A percentile compares a stretch with the other conserved stretches of the same genome.
Conservation (phyloP, 1,140 invertebrate species). For the Panagrolaimus sp. region DNA sequence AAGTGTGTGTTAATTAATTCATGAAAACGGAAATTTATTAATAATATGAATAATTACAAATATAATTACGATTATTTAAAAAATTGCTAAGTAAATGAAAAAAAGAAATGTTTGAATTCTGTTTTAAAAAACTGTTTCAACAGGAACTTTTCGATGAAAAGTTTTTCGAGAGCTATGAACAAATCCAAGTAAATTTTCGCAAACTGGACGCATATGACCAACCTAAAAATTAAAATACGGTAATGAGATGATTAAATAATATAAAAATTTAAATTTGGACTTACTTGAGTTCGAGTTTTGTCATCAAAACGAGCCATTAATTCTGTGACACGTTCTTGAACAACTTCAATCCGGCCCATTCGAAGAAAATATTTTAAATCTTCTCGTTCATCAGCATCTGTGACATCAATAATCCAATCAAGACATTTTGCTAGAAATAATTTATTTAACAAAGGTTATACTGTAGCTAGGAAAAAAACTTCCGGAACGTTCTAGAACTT, state of each 20-base stretch:
- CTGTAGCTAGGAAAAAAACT: too few species aligned
- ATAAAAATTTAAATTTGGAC: background rate
- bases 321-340: background rate
- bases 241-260: background rate
- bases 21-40: too few species aligned
- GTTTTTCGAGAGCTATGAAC: too few species aligned
- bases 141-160: too few species aligned
- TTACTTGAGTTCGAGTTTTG: slow-evolving; percentile 4
- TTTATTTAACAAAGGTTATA: background rate
- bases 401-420: slow-evolving; percentile 12
- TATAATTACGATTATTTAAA: too few species aligned
- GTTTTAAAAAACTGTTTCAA: too few species aligned
- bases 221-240: background rate
- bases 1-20: too few species aligned
- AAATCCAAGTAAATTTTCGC: background rate
- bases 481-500: too few species aligned
- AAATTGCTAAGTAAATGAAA: too few species aligned
- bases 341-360: background rate
- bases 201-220: slow-evolving; percentile 15
- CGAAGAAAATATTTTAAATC: slow-evolving; percentile 3
- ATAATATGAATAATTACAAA: too few species aligned
- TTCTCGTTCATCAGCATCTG: background rate
- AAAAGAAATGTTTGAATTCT: too few species aligned
- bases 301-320: slow-evolving; percentile 8
- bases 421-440: slow-evolving; percentile 4